phyloP scores from a whole-genome alignment of 1,140 invertebrate species.

The Dinoponera quadriceps region DNA sequence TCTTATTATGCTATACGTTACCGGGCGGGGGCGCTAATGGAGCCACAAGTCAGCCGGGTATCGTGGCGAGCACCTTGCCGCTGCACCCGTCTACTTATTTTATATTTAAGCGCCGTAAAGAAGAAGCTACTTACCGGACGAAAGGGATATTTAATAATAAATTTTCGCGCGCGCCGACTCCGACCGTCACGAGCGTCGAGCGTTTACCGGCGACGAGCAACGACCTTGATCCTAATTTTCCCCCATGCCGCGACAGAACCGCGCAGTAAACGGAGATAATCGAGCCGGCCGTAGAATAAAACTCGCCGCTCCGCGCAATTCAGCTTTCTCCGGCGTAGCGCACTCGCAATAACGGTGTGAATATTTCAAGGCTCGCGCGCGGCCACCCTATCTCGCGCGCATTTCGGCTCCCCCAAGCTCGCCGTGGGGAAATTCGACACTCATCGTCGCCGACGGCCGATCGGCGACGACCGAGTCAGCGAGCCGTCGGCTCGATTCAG shows the following conservation, averaged over 20 bases:
- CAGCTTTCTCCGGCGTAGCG: conserved; percentile 9
- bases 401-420: not conserved
- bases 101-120: conserved; percentile 86
- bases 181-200: conserved; percentile 49
- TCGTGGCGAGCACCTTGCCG: conserved; percentile 77
- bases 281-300: conserved; percentile 13
- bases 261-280: conserved; percentile 26
- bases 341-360: conserved; percentile 30
- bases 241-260: not conserved
- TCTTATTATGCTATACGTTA: conserved; percentile 86
- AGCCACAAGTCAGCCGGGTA: conserved; percentile 84
- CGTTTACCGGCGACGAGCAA: conserved; percentile 59
- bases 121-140: conserved; percentile 83
- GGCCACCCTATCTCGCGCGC: not conserved
- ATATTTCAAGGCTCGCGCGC: conserved; percentile 42
- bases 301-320: conserved; percentile 17
- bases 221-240: conserved; percentile 59
- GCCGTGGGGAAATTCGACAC: conserved; percentile 27
- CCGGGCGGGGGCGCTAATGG: conserved; percentile 84
- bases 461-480: conserved; percentile 10
- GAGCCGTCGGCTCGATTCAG: conserved; percentile 46
- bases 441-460: conserved; percentile 46
- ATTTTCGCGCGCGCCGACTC: conserved; percentile 62
- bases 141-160: conserved; percentile 81
- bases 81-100: conserved; percentile 84